These are phyloP conservation scores for Mycalesis mineus DNA, from an alignment of 2,888 invertebrate genomes.

Conservation along the genomic window DNA sequence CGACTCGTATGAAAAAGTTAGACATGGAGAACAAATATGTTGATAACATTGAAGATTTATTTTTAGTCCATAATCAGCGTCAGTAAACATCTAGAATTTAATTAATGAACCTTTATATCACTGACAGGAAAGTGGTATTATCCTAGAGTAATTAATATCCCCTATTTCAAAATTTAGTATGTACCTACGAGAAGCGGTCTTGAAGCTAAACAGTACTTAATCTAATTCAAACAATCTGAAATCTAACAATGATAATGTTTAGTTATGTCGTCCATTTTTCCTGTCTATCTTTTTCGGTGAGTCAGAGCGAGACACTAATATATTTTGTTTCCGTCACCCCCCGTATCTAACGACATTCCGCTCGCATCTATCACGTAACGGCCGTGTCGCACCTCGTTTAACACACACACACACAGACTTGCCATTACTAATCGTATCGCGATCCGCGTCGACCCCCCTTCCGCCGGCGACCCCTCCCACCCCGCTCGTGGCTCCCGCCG, in stretches of 20 bases:
- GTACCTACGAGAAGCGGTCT: no score
- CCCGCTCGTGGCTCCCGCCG: slow-evolving; percentile 59
- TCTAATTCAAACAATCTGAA: no score
- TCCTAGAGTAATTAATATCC: no score
- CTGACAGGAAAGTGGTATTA: no score
- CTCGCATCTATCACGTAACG: slow-evolving; percentile 51
- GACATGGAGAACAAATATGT: not conserved
- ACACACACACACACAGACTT: slow-evolving; percentile 21
- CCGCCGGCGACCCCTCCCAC: slow-evolving; percentile 43
- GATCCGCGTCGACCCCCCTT: slow-evolving; percentile 29
- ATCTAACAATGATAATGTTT: no score
- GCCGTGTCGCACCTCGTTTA: slow-evolving; percentile 23
- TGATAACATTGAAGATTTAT: not conserved
- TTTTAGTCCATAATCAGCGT: no score
- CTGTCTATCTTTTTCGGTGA: not conserved
- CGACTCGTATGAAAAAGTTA: not conserved
- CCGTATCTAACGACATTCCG: slow-evolving; percentile 49
- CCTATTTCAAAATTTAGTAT: no score
- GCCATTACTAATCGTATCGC: slow-evolving; percentile 18
- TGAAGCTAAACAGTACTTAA: no score
- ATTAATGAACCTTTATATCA: no score
- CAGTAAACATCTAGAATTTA: no score
- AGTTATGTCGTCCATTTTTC: not conserved
- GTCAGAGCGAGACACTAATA: slow-evolving; percentile 35
- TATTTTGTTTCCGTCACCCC: slow-evolving; percentile 54